Evolutionary conservation across 2,113 vertebrate genomes (phyloP), one percentile per base, ranked within the genome.

Genomic region (Lanius ludovicianus): DNA sequence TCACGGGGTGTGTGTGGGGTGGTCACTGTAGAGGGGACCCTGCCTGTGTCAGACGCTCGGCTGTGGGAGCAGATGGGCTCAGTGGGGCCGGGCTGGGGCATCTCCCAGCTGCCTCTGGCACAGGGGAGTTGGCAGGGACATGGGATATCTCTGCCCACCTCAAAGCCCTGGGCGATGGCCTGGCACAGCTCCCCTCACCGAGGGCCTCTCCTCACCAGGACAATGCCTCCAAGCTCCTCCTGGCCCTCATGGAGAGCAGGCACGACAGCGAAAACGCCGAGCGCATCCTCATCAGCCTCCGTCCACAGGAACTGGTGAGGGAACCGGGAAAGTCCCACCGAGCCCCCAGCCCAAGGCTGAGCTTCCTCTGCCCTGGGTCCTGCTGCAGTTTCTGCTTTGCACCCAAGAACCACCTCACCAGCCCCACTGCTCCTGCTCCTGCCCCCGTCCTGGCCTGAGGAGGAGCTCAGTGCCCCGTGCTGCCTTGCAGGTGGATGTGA

Each of bases 211-310:
- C 68, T 63, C 18, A 0, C 94, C 97, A 99, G 99, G 99, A 99
- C 98, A 99, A 99, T 3, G 99, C 99, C 52, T 99, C 99, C 95
- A 99, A 99, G 96, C 98, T 99, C 81, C 98, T 99, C 46, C 84
- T 99, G 96, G 99, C 98, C 11, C 98, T 99, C 76, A 99, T 99
- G 99, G 99, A 99, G 97, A 99, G 99, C 97, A 98, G 99, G 2
- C 99, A 99, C 2, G 99, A 99, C 98, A 99, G 97, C 2, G 99
- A 99, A 57, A 99, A 99, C 0, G 99, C 99, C 0, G 99, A 99
- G 95, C 97, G 99, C 87, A 99, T 99, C 95, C 98, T 99, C 95
- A 98, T 99, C 97, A 99, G 99, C 97, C 98, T 99, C 27, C 97
- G 99, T 39, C 99, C 99, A 0, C 98, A 98, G 93, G 99, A 99